A percentile compares a stretch with the other conserved stretches of the same genome.
These are phyloP conservation scores for Calypte anna DNA, from an alignment of 2,113 vertebrate genomes.

Conservation along the genomic window DNA sequence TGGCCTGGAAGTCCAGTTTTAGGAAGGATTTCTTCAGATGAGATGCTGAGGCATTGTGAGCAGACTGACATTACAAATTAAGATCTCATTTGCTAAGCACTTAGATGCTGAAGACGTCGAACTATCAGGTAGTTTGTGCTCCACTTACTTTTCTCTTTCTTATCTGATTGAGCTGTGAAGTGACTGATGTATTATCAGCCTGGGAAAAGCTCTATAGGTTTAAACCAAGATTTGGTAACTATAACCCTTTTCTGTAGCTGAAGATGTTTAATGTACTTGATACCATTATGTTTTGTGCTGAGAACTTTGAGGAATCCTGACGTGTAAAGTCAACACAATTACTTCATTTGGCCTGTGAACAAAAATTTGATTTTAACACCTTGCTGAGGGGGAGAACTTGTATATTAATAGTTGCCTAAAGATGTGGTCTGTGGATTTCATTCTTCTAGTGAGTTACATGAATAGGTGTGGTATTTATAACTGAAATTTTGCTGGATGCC, in stretches of 20 bases:
- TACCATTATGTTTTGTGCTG: not conserved
- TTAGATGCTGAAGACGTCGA: not conserved
- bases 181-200: not conserved
- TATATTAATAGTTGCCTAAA: not conserved
- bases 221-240: not conserved
- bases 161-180: not conserved
- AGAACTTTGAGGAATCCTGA: not conserved
- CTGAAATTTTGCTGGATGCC: constrained; percentile 35
- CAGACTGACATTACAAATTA: not conserved
- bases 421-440: not conserved
- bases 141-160: not conserved
- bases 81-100: not conserved
- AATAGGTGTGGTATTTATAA: constrained; percentile 51
- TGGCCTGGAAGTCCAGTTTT: not conserved
- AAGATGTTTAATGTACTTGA: not conserved
- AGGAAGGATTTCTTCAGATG: not conserved
- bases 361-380: not conserved
- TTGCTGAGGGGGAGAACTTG: not conserved
- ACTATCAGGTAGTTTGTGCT: not conserved
- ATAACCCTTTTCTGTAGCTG: not conserved
- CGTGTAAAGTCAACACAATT: not conserved
- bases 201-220: not conserved
- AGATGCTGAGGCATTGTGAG: not conserved
- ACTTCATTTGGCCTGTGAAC: not conserved
- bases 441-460: not conserved